A percentile compares a stretch with the other conserved stretches of the same genome.
Evolutionary conservation across 2,888 invertebrate genomes (phyloP).

Genomic region (Pogonocherus hispidulus): DNA sequence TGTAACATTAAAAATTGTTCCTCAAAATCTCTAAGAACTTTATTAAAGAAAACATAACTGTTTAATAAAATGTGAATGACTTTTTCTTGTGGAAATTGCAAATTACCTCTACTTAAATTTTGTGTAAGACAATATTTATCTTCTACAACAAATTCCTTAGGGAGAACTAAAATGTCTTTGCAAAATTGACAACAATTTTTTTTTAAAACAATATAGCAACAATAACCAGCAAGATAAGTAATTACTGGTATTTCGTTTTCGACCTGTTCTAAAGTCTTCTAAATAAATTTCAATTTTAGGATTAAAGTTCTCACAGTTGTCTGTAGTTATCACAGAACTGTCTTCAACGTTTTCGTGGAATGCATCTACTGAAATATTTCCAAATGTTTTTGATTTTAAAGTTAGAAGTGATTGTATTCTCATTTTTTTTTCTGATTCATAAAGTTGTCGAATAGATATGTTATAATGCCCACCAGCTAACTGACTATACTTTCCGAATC

Average conservation of each 20-base stretch:
- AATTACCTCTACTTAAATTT: background rate
- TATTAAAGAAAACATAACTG: background rate
- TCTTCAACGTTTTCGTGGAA: too few relatives aligned
- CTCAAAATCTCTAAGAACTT: background rate
- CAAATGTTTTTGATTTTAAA: too few relatives aligned
- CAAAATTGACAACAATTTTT: background rate
- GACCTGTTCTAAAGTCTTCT: background rate
- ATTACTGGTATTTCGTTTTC: background rate
- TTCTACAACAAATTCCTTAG: background rate
- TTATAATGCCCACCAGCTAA: too few relatives aligned
- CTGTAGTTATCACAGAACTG: too few relatives aligned
- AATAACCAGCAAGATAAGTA: constrained; percentile 11
- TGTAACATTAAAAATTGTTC: background rate
- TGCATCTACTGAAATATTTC: background rate
- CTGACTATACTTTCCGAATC: too few relatives aligned
- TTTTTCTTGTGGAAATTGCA: background rate
- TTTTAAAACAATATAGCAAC: background rate
- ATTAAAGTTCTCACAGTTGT: too few relatives aligned
- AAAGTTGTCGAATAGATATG: too few relatives aligned
- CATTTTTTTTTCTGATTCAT: too few relatives aligned
- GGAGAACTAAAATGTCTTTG: too few relatives aligned
- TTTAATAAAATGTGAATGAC: background rate
- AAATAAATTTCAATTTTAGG: background rate
- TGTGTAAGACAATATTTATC: background rate
- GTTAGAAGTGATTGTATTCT: too few relatives aligned